Base-by-base conservation (phyloP, 37 sponge, comb jelly and placozoan genomes). In the Tethya wilhelma region DNA sequence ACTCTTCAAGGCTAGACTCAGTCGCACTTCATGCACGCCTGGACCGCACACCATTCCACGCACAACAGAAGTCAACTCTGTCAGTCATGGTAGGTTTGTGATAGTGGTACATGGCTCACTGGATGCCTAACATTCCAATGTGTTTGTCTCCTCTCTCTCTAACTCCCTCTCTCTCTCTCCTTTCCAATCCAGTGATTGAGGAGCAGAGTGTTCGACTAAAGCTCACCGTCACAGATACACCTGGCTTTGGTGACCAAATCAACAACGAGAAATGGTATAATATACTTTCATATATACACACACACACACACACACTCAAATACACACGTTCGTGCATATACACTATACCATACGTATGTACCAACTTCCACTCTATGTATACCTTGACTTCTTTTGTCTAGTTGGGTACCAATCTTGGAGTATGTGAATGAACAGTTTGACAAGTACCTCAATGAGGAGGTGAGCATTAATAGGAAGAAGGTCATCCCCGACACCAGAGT, bases 231-330 rank as follows among this genome's bases (percentile, higher is more conserved):
- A 97, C 98, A 0, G 95, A 97, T 64, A 97, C 98, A n/a, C 98
- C 98, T 31, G 98, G 98, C 25, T 97, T 97, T 86, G 98, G 98
- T 2, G 98, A 97, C 57, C 93, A 97, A 67, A 93, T 97, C 80
- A 94, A 97, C 80, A 97, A 97, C 60, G 86, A 89, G 31, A 88
- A 94, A 53, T 92, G 93, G 93, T 92, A 55, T 49, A n/a, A n/a
- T n/a, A n/a, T n/a, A n/a, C n/a, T n/a, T 49, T 49, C 14, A 9
- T 49, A 49, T 49, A 17, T 49, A 9, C 55, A 9, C 9, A 49
- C 55, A 49, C 14, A 9, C 9, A 9, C 14, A 49, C 55, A 9
- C 9, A 9, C 55, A 19, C 55, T 49, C 55, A 19, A 49, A 19
- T 49, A 49, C 55, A 49, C 14, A 19, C 55, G 9, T 19, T 49